Conservation (phyloP, 2,888 invertebrate genomes). For the Stenolophus ochropezus region DNA sequence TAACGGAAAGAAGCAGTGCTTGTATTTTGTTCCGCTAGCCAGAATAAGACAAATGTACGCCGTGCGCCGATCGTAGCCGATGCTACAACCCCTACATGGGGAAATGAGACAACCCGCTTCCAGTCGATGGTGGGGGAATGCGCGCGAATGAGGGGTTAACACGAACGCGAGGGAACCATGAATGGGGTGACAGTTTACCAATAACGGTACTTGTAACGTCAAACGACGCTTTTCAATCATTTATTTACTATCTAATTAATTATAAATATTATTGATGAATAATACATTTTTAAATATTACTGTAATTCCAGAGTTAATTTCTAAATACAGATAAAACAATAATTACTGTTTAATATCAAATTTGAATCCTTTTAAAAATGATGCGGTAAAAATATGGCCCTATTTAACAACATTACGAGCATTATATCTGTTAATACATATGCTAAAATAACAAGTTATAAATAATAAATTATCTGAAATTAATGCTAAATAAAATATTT, state of each 20-base stretch:
- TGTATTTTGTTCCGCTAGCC: conserved; percentile 36
- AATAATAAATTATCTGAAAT: conserved; percentile 41
- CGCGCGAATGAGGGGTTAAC: conserved; percentile 36
- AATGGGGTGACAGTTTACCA: conserved; percentile 57
- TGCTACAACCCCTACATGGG: neutral
- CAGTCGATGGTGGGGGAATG: neutral
- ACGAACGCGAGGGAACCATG: conserved; percentile 37
- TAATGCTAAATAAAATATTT: conserved; percentile 1
- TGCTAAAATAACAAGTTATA: conserved; percentile 59
- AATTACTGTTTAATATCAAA: no score
- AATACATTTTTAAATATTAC: no score
- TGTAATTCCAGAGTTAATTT: no score
- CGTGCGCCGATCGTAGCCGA: neutral
- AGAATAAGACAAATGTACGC: conserved; percentile 52
- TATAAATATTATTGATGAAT: no score
- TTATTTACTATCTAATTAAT: neutral
- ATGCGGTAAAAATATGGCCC: conserved; percentile 39
- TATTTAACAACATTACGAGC: neutral
- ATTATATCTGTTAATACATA: conserved; percentile 46
- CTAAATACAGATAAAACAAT: no score
- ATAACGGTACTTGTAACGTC: conserved; percentile 41
- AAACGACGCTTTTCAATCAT: conserved; percentile 44
- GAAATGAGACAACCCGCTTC: neutral
- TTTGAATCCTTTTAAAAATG: no score
- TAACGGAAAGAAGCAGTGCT: conserved; percentile 61